Evolutionary conservation across 2,113 vertebrate genomes (phyloP), one percentile per base, ranked within the genome.

Genomic region (Myodes glareolus): DNA sequence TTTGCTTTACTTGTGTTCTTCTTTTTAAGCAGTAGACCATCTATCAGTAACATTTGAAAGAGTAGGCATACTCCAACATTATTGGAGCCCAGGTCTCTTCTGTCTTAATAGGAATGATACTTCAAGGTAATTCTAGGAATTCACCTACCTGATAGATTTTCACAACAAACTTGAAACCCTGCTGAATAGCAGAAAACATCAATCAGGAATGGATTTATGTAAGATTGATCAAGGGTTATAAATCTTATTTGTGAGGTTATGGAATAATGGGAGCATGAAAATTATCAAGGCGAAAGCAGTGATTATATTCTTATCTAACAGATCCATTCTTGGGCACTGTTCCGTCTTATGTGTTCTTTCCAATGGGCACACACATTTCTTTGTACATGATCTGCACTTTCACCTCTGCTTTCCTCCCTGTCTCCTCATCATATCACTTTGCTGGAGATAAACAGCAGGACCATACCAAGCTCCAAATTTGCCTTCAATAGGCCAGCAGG

Each of bases 131-230:
- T 98, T 23, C 70, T 84, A 0, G 27, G 86, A 27, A 72, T 52
- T 94, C 19, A 3, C 50, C 9, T 4, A 58, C 4, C 65, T 1
- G 0, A 70, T 47, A 85, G 88, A 61, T 33, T 70, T 95, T 21
- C n/a, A 86, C 63, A 93, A 91, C 68, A 93, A 85, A 29, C 61
- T n/a, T 39, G 42, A 93, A 94, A 96, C 52, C n/a, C 61, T 94
- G 72, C 84, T 90, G 85, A 77, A 58, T 78, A 58, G 67, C 1
- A 9, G 63, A 72, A 88, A 95, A 65, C 8, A 67, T 93, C 47
- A 10, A 78, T 61, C 45, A 29, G 13, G 4, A 12, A 25, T 36
- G 47, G 2, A 58, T 50, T 1, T 0, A 87, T 7, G 89, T 91
- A 86, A 65, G 81, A 93, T 96, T 72, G 87, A 33, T 88, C 13